Base-by-base conservation (phyloP, 2,797 vertebrate species). In the Bryconaethiops microstoma region DNA sequence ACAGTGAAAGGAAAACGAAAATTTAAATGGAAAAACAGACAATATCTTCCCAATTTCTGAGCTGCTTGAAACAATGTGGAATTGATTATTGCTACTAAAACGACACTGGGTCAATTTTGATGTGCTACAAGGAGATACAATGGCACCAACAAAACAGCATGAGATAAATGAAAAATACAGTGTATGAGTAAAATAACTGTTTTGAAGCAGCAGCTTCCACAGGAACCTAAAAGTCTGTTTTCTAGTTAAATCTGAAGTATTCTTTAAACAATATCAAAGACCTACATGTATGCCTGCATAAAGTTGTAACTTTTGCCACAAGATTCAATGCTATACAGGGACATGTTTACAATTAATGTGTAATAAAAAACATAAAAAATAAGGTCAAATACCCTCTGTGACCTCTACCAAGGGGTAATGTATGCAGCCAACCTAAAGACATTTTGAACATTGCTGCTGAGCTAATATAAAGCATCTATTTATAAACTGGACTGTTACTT, bases 401-500 rank as follows among this genome's bases (percentile, higher is more conserved):
- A 80, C 63, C 60, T 77, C 54, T 79, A 69, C 9, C 8, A 73
- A 74, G 17, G 55, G 12, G 60, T 77, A 52, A 64, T 54, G 45
- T 40, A n/a, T 69, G 76, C 60, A 42, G 73, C 60, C 75, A 77
- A 82, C 35, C 68, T 60, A 78, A 86, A 74, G 35, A 42, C 76
- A 76, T 60, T 75, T 29, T 40, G 70, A 69, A 60, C 59, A 80
- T 39, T 52, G 23, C 71, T 71, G 59, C 63, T 19, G 45, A 82
- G 59, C 60, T 10, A 80, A 78, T 52, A 42, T 74, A 64, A 82
- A 82, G 57, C 19, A 76, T 48, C 60, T 83, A 23, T 85, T 86
- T 75, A 84, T 86, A 87, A 89, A 83, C 71, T 83, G 85, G 82
- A 86, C 89, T 72, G 86, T 88, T 88, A 60, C 77, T 82, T 85